Base-by-base conservation (phyloP, 2,888 invertebrate genomes). In the Homarus gammarus region DNA sequence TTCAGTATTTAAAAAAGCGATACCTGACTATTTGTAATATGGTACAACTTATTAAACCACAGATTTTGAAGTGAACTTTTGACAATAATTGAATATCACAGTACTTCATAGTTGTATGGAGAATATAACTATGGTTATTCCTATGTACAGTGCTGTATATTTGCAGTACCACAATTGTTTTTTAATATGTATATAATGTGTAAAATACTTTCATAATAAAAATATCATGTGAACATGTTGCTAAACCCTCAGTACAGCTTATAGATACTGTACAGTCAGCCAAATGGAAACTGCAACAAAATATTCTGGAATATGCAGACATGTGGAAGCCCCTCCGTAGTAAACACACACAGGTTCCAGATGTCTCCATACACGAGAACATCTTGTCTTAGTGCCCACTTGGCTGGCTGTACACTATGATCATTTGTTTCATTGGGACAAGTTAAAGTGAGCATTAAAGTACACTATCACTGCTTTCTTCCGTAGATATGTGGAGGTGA, bases 11-110 rank as follows among this genome's bases (percentile, higher is more conserved):
- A 5, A 56, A 22, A 27, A 64, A 64, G 22, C 6, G 27, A 27
- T 64, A 64, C 64, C 64, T 64, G 27, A 64, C 31, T 64, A 64
- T 64, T 64, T n/a, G 64, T 64, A 27, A 64, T 22, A 56, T 18
- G 5, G 22, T 64, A 27, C 64, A 64, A 64, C 27, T 64, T n/a
- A 12, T 8, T 6, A 64, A 27, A 64, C 27, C 27, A 64, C 31
- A 64, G 27, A 5, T 6, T 64, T 64, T 56, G 56, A 56, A 56
- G 22, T 56, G 56, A 56, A 22, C 18, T 22, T 56, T 64, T 64
- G 64, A 64, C 64, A 64, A 64, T 64, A 64, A 64, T 64, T 64
- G 5, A 5, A 10, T 22, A 64, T 64, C 64, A 64, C 27, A 27
- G 64, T 64, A 64, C 64, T 64, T 64, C 64, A 64, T 64, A 27